Conservation (phyloP, 2,888 invertebrate genomes). For the Slavum lentiscoides region DNA sequence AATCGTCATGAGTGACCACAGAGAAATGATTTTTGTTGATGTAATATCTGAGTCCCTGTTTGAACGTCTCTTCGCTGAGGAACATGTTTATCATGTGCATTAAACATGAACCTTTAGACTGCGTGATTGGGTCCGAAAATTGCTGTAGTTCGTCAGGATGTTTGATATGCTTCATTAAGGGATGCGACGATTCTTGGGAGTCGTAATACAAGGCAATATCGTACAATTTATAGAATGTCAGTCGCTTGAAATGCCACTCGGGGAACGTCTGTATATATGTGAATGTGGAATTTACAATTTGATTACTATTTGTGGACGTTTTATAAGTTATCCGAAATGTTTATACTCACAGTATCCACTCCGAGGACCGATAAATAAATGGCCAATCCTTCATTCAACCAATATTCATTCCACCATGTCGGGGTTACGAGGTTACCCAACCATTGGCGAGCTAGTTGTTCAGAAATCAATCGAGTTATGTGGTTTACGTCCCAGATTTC, state of each 20-base stretch:
- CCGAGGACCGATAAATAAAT: slow-evolving; percentile 69
- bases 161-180: slow-evolving; percentile 73
- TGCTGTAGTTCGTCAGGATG: slow-evolving; percentile 78
- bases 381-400: slow-evolving; percentile 79
- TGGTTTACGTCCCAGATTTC: slow-evolving; percentile 62
- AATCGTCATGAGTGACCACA: slow-evolving; percentile 77
- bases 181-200: slow-evolving; percentile 76
- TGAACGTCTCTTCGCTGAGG: slow-evolving; percentile 76
- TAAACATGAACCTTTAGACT: slow-evolving; percentile 70
- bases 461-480: slow-evolving; percentile 70
- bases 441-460: slow-evolving; percentile 78
- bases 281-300: not conserved
- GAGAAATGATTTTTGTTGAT: slow-evolving; percentile 63
- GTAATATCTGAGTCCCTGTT: slow-evolving; percentile 70
- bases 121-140: slow-evolving; percentile 84
- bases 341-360: slow-evolving; percentile 58
- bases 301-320: too few relatives aligned
- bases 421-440: slow-evolving; percentile 82
- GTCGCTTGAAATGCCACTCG: slow-evolving; percentile 67
- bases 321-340: too few relatives aligned
- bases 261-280: slow-evolving; percentile 64
- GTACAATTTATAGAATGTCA: slow-evolving; percentile 64
- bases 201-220: slow-evolving; percentile 73
- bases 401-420: slow-evolving; percentile 82
- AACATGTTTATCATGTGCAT: slow-evolving; percentile 90